phyloP scores from a whole-genome alignment of 2,113 vertebrate genomes.

The Clarias macrocephalus region DNA sequence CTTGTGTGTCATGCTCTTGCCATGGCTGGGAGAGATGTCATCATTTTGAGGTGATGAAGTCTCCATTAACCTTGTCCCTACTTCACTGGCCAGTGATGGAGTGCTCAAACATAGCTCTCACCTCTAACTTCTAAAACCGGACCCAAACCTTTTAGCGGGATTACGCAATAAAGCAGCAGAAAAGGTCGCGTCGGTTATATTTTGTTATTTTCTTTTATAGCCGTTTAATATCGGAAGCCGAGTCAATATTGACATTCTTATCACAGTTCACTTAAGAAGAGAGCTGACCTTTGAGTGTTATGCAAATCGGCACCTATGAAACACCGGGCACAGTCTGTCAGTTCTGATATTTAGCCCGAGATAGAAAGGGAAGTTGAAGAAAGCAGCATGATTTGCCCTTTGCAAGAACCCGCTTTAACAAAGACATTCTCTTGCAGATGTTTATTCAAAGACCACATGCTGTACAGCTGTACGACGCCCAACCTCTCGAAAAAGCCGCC shows the following conservation, averaged over 20 bases:
- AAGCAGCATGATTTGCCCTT: conserved; percentile 52
- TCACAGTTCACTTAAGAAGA: conserved; percentile 41
- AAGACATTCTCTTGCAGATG: conserved; percentile 56
- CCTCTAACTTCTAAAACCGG: conserved; percentile 7
- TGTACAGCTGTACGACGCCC: conserved; percentile 44
- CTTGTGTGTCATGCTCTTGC: conserved; percentile 70
- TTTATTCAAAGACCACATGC: conserved; percentile 58
- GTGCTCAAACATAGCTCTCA: conserved; percentile 30
- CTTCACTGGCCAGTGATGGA: conserved; percentile 77
- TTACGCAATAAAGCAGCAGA: conserved; percentile 9
- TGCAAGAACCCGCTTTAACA: conserved; percentile 55
- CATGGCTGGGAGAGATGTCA: conserved; percentile 45
- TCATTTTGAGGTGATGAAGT: conserved; percentile 75
- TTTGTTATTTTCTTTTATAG: conserved; percentile 10
- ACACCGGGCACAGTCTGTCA: conserved; percentile 45
- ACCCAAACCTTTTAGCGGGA: conserved; percentile 12
- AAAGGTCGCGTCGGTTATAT: not conserved
- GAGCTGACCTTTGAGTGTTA: conserved; percentile 52
- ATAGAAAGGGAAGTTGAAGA: conserved; percentile 39
- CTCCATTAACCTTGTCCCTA: conserved; percentile 87
- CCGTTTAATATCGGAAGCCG: conserved; percentile 32
- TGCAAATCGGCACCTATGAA: conserved; percentile 51
- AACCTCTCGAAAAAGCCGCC: conserved; percentile 46
- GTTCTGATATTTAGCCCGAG: conserved; percentile 44
- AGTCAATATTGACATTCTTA: conserved; percentile 45